These are phyloP conservation scores for Dascillus cervinus DNA, from an alignment of 2,888 invertebrate species.

Conservation along the genomic window DNA sequence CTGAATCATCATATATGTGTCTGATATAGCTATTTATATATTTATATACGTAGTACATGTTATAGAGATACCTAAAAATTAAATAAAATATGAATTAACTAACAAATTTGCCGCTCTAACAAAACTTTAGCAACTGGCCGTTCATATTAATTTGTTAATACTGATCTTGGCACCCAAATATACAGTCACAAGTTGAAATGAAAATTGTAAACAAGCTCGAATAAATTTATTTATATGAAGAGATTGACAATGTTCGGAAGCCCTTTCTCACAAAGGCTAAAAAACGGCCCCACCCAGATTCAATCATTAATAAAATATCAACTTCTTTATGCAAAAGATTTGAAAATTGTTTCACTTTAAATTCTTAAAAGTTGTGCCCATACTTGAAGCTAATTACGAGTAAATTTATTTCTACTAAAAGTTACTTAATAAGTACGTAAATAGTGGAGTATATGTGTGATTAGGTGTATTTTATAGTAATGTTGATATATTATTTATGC, in stretches of 20 bases:
- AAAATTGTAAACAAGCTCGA: slow-evolving; percentile 11
- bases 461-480: too few species aligned
- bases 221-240: slow-evolving; percentile 9
- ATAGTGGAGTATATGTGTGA: slow-evolving; percentile 37
- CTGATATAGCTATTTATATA: slow-evolving; percentile 42
- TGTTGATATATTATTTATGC: slow-evolving; percentile 36
- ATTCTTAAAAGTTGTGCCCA: slow-evolving; percentile 42
- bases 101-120: too few species aligned
- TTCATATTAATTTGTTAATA: slow-evolving; percentile 36
- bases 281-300: too few species aligned
- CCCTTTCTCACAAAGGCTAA: slow-evolving; percentile 8
- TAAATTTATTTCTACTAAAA: slow-evolving; percentile 32
- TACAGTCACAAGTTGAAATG: slow-evolving; percentile 20
- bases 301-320: slow-evolving; percentile 1
- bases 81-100: slow-evolving; percentile 26
- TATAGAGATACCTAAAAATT: slow-evolving; percentile 32
- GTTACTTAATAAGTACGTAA: slow-evolving; percentile 32
- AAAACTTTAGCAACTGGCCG: too few species aligned
- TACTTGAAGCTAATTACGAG: slow-evolving; percentile 45
- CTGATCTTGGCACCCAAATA: slow-evolving; percentile 41
- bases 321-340: slow-evolving; percentile 6
- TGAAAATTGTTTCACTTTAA: too few species aligned
- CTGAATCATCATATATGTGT: slow-evolving; percentile 38
- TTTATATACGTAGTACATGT: slow-evolving; percentile 42
- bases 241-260: slow-evolving; percentile 6